Percentiles rank a stretch among this genome's conserved stretches.
Evolutionary conservation across 2,888 invertebrate species (phyloP).

Genomic region (Acrobasis consociella): DNA sequence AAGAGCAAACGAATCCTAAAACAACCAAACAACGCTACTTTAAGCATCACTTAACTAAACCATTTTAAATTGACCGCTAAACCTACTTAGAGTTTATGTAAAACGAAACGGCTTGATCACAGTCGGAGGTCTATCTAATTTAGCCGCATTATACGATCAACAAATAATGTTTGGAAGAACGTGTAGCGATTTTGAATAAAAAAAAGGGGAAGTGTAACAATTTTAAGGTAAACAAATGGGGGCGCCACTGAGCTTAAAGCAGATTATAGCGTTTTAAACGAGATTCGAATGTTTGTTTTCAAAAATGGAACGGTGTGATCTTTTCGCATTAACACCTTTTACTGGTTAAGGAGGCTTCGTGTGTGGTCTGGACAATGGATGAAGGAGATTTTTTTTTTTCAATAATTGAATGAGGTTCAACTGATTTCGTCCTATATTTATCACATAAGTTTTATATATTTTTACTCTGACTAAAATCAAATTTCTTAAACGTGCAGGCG

Average conservation of each 20-base stretch:
- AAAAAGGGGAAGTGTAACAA: constrained; percentile 63
- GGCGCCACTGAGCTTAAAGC: constrained; percentile 66
- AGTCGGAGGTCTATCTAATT: constrained; percentile 45
- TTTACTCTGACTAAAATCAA: too few species aligned
- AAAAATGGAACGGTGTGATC: constrained; percentile 71
- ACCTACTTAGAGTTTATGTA: constrained; percentile 35
- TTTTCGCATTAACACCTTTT: constrained; percentile 80
- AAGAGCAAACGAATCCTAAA: constrained; percentile 75
- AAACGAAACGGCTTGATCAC: constrained; percentile 35
- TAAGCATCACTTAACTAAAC: constrained; percentile 73
- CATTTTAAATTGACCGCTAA: constrained; percentile 54
- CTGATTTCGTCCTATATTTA: too few species aligned
- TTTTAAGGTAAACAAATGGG: constrained; percentile 63
- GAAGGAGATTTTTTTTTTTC: constrained; percentile 28
- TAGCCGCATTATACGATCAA: constrained; percentile 59
- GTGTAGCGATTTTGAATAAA: constrained; percentile 67
- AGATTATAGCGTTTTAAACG: constrained; percentile 74
- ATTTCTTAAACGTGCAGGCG: too few species aligned
- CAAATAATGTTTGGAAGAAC: constrained; percentile 67
- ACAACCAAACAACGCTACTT: constrained; percentile 78
- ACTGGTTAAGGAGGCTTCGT: constrained; percentile 69
- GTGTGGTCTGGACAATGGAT: constrained; percentile 62
- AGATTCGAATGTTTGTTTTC: constrained; percentile 66
- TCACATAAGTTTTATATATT: too few species aligned
- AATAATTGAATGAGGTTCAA: too few species aligned